phyloP scores from a whole-genome alignment of 2,797 vertebrate species.

The Gobionotothen gibberifrons region DNA sequence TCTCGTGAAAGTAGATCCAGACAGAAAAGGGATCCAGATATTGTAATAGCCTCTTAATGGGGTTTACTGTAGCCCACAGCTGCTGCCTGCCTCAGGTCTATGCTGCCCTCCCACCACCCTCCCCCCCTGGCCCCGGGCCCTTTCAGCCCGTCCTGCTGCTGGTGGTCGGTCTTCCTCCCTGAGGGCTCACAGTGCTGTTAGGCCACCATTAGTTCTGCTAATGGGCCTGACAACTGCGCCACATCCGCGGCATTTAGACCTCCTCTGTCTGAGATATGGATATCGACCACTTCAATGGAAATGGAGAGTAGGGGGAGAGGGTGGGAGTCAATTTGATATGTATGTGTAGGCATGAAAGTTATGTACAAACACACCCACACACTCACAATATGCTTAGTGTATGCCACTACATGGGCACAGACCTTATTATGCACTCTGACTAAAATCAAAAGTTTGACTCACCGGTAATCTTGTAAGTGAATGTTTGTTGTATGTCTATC shows the following conservation, averaged over 20 bases:
- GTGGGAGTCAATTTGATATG: slow-evolving; percentile 56
- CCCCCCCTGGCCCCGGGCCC: slow-evolving; percentile 38
- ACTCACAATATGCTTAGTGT: slow-evolving; percentile 9
- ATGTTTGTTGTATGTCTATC: slow-evolving; percentile 14
- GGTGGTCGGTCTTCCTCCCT: slow-evolving; percentile 74
- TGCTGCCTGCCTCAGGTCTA: slow-evolving; percentile 61
- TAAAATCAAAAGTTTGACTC: slow-evolving; percentile 38
- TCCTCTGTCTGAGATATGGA: slow-evolving; percentile 71
- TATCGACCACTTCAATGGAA: slow-evolving; percentile 78
- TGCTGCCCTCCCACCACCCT: neutral
- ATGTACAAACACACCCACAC: slow-evolving; percentile 32
- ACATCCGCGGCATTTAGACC: slow-evolving; percentile 79
- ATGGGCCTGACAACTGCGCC: slow-evolving; percentile 75
- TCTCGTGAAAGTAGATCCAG: slow-evolving; percentile 62
- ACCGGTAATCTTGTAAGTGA: slow-evolving; percentile 15
- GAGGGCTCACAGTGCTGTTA: slow-evolving; percentile 72
- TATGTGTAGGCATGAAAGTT: slow-evolving; percentile 49
- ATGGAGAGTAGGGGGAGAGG: slow-evolving; percentile 49
- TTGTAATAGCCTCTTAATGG: slow-evolving; percentile 71
- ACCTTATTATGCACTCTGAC: slow-evolving; percentile 29
- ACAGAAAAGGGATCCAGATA: slow-evolving; percentile 63
- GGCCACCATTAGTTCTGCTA: slow-evolving; percentile 80
- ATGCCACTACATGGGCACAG: slow-evolving; percentile 1
- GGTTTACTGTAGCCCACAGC: slow-evolving; percentile 64
- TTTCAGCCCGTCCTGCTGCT: slow-evolving; percentile 69